These are phyloP conservation scores for Andrena chrysosceles DNA, from an alignment of 2,888 invertebrate species.

Conservation along the genomic window DNA sequence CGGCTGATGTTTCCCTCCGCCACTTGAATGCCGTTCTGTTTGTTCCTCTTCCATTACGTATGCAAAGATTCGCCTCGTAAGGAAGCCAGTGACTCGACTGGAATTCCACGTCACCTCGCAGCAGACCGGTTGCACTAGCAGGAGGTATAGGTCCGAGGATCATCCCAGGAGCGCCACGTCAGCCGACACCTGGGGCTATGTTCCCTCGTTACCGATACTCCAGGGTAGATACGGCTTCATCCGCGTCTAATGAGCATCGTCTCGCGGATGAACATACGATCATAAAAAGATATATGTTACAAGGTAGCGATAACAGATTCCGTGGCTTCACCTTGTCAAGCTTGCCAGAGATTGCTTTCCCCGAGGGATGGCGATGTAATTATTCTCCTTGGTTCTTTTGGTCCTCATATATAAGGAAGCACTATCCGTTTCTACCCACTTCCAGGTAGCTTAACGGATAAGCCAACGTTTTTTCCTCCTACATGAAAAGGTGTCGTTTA, in stretches of 20 bases:
- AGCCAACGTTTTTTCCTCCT: not conserved
- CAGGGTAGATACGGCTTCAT: conserved; percentile 20
- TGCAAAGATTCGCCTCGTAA: conserved; percentile 26
- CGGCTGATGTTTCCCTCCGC: not conserved
- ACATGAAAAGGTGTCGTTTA: not conserved
- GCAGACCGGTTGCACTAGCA: conserved; percentile 16
- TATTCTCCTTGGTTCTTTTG: too few relatives aligned
- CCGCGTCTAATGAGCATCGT: conserved; percentile 42
- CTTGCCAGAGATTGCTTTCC: conserved; percentile 26
- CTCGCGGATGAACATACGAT: conserved; percentile 49
- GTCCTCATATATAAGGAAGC: not conserved
- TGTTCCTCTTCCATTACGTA: conserved; percentile 12
- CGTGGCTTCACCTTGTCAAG: conserved; percentile 56
- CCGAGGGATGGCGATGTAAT: conserved; percentile 1
- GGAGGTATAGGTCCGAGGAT: conserved; percentile 30
- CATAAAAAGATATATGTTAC: conserved; percentile 70
- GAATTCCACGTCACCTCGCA: conserved; percentile 39
- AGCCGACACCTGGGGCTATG: conserved; percentile 40
- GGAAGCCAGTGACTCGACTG: conserved; percentile 43
- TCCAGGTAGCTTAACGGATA: not conserved
- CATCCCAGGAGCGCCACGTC: conserved; percentile 37
- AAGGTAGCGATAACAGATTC: conserved; percentile 68
- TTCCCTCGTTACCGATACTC: conserved; percentile 53
- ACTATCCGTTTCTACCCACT: not conserved
- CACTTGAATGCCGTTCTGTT: not conserved